Evolutionary conservation across 2,797 vertebrate genomes (phyloP).

Genomic region (Anguilla obscura): DNA sequence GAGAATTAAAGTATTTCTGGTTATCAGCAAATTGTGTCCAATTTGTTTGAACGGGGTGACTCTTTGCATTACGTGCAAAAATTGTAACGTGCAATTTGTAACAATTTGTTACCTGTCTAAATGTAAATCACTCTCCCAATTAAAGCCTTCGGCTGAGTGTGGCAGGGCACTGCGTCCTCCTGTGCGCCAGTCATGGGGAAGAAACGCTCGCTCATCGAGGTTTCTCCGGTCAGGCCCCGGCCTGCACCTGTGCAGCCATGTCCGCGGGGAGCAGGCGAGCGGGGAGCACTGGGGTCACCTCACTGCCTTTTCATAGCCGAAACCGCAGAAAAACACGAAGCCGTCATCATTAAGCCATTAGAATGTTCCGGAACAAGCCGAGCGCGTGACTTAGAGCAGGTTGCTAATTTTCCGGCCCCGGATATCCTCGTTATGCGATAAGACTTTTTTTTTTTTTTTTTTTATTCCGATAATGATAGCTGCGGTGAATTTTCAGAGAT

Average conservation of each 20-base stretch:
- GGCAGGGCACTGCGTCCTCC: background rate
- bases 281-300: background rate
- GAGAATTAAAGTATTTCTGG: constrained; percentile 41
- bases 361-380: background rate
- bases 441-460: background rate
- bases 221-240: background rate
- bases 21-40: constrained; percentile 31
- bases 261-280: background rate
- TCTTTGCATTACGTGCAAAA: constrained; percentile 48
- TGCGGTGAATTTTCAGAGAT: constrained; percentile 61
- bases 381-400: background rate
- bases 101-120: constrained; percentile 63
- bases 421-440: background rate
- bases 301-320: background rate
- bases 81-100: constrained; percentile 59
- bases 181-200: background rate
- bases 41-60: constrained; percentile 42
- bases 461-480: background rate
- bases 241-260: background rate
- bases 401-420: background rate
- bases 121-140: constrained; percentile 63
- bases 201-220: background rate
- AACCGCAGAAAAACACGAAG: too few relatives aligned
- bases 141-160: constrained; percentile 27
- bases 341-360: too few relatives aligned